Conservation (phyloP, 2,888 invertebrate species). For the Drosophila borborema region DNA sequence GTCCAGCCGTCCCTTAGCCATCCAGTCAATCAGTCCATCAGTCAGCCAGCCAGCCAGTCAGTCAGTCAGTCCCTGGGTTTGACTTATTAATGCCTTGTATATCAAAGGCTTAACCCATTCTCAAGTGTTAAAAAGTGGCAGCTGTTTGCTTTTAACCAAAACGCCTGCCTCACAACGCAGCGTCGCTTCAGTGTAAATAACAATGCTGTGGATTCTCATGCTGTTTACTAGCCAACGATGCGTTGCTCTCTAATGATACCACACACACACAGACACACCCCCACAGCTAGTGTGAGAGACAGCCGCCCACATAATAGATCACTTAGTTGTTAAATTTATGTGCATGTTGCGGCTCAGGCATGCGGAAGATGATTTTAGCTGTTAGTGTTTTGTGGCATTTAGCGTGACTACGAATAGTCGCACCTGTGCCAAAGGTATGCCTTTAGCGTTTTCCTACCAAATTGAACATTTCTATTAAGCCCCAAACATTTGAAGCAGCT, state of each 20-base stretch:
- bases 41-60: slow-evolving; percentile 30
- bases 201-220: slow-evolving; percentile 24
- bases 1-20: slow-evolving; percentile 18
- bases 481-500: slow-evolving; percentile 5
- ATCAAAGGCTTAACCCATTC: slow-evolving; percentile 54
- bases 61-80: slow-evolving; percentile 49
- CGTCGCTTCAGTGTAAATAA: slow-evolving; percentile 29
- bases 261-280: slow-evolving; percentile 8
- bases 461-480: slow-evolving; percentile 36
- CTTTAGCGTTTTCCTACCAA: background rate
- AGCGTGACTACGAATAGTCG: slow-evolving; percentile 29
- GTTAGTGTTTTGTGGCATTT: slow-evolving; percentile 23
- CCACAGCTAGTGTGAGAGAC: slow-evolving; percentile 8
- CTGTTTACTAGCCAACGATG: slow-evolving; percentile 30
- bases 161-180: slow-evolving; percentile 6
- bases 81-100: slow-evolving; percentile 71
- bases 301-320: slow-evolving; percentile 52
- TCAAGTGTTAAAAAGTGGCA: slow-evolving; percentile 38
- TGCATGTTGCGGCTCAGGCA: slow-evolving; percentile 51
- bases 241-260: slow-evolving; percentile 23
- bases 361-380: slow-evolving; percentile 50
- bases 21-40: no score
- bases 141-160: slow-evolving; percentile 31
- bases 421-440: slow-evolving; percentile 27
- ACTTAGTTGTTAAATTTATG: slow-evolving; percentile 72